Conservation (phyloP, 2,888 invertebrate species). For the Malachius bipustulatus region DNA sequence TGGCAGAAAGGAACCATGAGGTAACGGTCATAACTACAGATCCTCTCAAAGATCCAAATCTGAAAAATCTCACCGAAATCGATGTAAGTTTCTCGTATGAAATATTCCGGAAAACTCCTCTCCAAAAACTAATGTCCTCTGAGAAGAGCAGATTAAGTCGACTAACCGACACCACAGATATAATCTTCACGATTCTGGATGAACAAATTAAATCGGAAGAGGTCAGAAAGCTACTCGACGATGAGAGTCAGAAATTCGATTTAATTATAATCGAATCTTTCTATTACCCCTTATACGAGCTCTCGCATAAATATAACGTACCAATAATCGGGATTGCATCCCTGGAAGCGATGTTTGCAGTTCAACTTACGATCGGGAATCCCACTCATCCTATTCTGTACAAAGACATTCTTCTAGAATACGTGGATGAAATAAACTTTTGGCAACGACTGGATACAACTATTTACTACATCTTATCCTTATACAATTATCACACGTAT, state of each 20-base stretch:
- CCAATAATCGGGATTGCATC: slow-evolving; percentile 20
- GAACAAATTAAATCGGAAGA: too few relatives aligned
- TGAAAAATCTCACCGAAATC: slow-evolving; percentile 30
- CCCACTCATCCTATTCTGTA: slow-evolving; percentile 23
- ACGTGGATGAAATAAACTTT: slow-evolving; percentile 1
- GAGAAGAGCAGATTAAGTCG: too few relatives aligned
- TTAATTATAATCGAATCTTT: slow-evolving; percentile 16
- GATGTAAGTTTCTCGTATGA: slow-evolving; percentile 22
- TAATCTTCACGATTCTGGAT: too few relatives aligned
- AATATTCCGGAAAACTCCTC: slow-evolving; percentile 14
- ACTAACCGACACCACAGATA: too few relatives aligned
- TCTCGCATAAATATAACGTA: slow-evolving; percentile 11
- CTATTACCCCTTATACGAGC: slow-evolving; percentile 10
- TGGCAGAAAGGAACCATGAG: slow-evolving; percentile 27
- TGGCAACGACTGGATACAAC: background rate
- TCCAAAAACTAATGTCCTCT: too few relatives aligned
- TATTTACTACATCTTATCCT: too few relatives aligned
- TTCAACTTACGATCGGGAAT: slow-evolving; percentile 22
- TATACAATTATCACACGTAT: too few relatives aligned
- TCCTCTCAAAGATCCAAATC: slow-evolving; percentile 25
- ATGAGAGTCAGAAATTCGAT: slow-evolving; percentile 13
- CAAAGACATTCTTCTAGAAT: slow-evolving; percentile 17
- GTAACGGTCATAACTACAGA: slow-evolving; percentile 28
- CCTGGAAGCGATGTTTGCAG: slow-evolving; percentile 16
- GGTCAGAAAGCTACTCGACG: slow-evolving; percentile 8